These are phyloP conservation scores for Patiria pectinifera DNA, from an alignment of 53 echinoderm and acorn worm genomes.

Conservation along the genomic window DNA sequence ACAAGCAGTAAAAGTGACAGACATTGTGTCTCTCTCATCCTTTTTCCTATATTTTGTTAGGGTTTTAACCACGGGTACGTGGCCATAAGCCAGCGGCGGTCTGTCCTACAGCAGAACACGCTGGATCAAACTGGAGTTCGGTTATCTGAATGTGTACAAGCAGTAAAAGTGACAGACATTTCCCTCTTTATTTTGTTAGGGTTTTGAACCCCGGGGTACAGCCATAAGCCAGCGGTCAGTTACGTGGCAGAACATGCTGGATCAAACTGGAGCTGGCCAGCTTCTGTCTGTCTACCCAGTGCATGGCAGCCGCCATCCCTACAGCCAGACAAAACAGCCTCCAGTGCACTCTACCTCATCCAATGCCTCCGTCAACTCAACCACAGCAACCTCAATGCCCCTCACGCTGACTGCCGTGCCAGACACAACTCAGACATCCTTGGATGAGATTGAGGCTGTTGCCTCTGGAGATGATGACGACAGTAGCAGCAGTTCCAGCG, in stretches of 20 bases:
- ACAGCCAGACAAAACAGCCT: conserved; percentile 14
- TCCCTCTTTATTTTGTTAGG: conserved; percentile 56
- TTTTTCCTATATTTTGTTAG: conserved; percentile 62
- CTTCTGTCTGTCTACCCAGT: conserved; percentile 79
- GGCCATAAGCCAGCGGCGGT: background rate
- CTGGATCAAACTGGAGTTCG: too few relatives aligned
- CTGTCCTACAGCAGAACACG: background rate
- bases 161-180: too few relatives aligned
- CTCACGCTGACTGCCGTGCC: background rate
- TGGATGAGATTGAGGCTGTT: conserved; percentile 7
- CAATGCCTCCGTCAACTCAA: background rate
- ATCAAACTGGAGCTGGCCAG: conserved; percentile 76
- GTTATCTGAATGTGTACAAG: too few relatives aligned
- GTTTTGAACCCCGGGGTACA: conserved; percentile 95
- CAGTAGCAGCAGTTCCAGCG: conserved; percentile 29
- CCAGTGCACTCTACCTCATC: background rate
- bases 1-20: too few relatives aligned
- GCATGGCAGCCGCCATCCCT: conserved; percentile 39
- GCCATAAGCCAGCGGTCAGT: conserved; percentile 80
- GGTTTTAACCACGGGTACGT: conserved; percentile 66
- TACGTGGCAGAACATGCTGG: conserved; percentile 86
- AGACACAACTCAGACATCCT: background rate
- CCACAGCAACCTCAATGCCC: background rate
- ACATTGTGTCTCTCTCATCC: too few relatives aligned
- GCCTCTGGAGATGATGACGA: conserved; percentile 10